Evolutionary conservation across 2,888 invertebrate genomes (phyloP).

Genomic region (Hydrotaea diabolus): DNA sequence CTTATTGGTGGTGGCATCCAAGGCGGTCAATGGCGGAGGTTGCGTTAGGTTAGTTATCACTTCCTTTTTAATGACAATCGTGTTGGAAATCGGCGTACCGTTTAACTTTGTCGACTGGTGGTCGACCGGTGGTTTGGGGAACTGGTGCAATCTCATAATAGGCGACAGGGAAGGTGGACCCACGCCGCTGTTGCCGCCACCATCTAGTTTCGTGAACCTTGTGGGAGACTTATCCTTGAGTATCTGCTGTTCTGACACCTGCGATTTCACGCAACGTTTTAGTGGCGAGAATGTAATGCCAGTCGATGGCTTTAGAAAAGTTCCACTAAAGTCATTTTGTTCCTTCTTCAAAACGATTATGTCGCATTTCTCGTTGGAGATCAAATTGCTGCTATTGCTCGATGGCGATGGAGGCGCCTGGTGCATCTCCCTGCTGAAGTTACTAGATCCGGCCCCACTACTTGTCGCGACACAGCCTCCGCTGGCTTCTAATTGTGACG

Average conservation of each 20-base stretch:
- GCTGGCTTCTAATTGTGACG: conserved; percentile 73
- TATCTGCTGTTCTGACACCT: conserved; percentile 56
- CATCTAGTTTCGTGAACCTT: conserved; percentile 43
- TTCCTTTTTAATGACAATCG: conserved; percentile 22
- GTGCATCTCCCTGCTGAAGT: conserved; percentile 37
- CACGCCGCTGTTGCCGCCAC: background rate
- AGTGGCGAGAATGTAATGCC: conserved; percentile 72
- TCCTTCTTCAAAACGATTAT: conserved; percentile 66
- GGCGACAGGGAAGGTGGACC: conserved; percentile 57
- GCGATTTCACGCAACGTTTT: conserved; percentile 70
- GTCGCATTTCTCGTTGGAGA: conserved; percentile 42
- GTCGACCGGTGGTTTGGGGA: conserved; percentile 48
- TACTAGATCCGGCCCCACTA: conserved; percentile 20
- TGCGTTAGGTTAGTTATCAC: conserved; percentile 16
- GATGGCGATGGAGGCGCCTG: conserved; percentile 44
- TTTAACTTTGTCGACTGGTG: conserved; percentile 42
- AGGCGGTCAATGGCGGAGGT: conserved; percentile 59
- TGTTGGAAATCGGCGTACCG: background rate
- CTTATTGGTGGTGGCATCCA: conserved; percentile 35
- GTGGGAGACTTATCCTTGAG: conserved; percentile 59
- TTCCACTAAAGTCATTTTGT: conserved; percentile 74
- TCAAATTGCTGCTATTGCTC: conserved; percentile 30
- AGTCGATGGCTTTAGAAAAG: conserved; percentile 73
- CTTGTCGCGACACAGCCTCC: conserved; percentile 49
- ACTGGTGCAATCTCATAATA: conserved; percentile 51